Evolutionary conservation across 2,113 vertebrate genomes (phyloP).

Genomic region (Catharus bicknelli): DNA sequence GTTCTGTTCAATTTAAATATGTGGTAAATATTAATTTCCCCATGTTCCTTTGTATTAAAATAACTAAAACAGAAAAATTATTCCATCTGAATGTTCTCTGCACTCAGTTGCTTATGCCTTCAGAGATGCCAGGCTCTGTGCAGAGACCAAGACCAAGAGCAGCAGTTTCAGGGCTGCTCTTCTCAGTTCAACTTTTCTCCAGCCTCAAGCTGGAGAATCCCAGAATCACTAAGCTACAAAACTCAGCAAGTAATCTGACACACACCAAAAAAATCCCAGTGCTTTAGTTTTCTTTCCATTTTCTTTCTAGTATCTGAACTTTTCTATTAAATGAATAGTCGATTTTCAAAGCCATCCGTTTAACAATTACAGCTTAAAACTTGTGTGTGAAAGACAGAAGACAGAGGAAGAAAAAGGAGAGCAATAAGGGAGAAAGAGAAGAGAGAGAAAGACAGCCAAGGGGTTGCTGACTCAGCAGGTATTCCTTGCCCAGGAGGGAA

Average conservation of each 20-base stretch:
- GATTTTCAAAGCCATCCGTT: not conserved
- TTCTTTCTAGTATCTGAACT: not conserved
- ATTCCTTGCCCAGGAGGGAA: not conserved
- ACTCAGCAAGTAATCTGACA: not conserved
- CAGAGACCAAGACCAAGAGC: not conserved
- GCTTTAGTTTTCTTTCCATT: not conserved
- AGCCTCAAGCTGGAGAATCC: not conserved
- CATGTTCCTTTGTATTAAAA: conserved; percentile 20
- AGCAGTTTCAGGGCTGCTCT: not conserved
- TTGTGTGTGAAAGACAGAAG: not conserved
- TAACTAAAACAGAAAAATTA: not conserved
- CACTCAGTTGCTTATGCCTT: not conserved
- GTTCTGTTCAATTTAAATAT: conserved; percentile 13
- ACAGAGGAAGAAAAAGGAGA: not conserved
- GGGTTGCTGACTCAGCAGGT: not conserved
- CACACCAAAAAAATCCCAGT: not conserved
- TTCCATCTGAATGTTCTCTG: conserved; percentile 23
- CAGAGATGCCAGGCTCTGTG: not conserved
- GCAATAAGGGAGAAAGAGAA: not conserved
- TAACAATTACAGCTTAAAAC: not conserved
- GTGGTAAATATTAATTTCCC: conserved; percentile 3
- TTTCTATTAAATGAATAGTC: not conserved
- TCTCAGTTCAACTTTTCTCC: not conserved
- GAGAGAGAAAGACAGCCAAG: not conserved
- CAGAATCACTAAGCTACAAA: not conserved